phyloP scores from a whole-genome alignment of 2,113 vertebrate species.

The Dendrocopos noguchii region DNA sequence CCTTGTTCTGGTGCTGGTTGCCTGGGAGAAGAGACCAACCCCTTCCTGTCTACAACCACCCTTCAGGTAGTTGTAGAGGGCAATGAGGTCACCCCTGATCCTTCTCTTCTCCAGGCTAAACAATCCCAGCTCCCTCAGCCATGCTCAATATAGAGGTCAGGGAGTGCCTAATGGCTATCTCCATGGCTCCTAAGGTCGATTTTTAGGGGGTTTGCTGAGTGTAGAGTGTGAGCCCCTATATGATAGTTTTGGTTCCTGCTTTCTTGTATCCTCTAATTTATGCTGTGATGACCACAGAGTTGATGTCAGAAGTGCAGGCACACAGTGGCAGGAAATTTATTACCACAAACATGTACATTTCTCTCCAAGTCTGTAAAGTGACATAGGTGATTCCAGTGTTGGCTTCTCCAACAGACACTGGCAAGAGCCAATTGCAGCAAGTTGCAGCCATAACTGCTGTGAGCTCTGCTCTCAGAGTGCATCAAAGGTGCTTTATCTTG shows the following conservation, averaged over 20 bases:
- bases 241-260: neutral
- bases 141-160: neutral
- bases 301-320: neutral
- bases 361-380: neutral
- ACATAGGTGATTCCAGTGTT: accelerated
- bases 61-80: too few relatives aligned
- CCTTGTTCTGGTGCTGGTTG: too few relatives aligned
- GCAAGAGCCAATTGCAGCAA: neutral
- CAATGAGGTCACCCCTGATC: too few relatives aligned
- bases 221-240: neutral
- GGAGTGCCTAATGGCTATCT: neutral
- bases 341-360: neutral
- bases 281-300: neutral
- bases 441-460: accelerated
- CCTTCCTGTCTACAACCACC: too few relatives aligned
- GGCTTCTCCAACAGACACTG: accelerated
- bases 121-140: too few relatives aligned
- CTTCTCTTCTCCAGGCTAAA: too few relatives aligned
- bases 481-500: neutral
- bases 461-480: neutral
- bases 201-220: neutral
- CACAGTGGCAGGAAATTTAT: neutral
- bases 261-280: neutral
- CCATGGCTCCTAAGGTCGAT: neutral
- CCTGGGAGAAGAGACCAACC: too few relatives aligned